Base-by-base conservation (phyloP, 2,888 invertebrate genomes). In the Nipponacmea schrenckii region DNA sequence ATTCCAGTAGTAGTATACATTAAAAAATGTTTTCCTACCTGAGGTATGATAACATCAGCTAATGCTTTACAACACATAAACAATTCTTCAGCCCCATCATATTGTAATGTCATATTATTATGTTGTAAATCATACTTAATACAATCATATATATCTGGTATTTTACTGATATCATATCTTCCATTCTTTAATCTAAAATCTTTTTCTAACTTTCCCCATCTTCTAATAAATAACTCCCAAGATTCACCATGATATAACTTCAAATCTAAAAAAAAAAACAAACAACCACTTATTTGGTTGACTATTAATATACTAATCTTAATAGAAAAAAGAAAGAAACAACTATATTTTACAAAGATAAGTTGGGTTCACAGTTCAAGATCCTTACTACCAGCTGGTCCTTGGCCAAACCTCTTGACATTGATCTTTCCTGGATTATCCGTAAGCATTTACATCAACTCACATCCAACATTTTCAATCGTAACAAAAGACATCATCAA, bases 101-200 rank as follows among this genome's bases (percentile, higher is more conserved):
- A 97, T 89, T 97, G 96, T 79, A 98, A 89, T 0, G 96, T 96
- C 85, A 96, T 96, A 85, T 96, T 96, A 89, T 99, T 99, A 89
- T 99, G 99, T 86, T 98, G 98, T 79, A 98, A 90, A 90, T 99
- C 99, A 79, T 90, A 99, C 88, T 99, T 99, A 83, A 99, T 98
- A 88, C 98, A 98, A 91, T 99, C 99, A 86, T 99, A 99, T 80
- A 99, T 99, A 88, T 99, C 99, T 0, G 99, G 98, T 73, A 99
- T 96, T 90, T 99, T 99, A 8, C 97, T 98, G 84, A 99, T 98
- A 89, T 99, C 99, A 89, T 95, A 99, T 56, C 84, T 84, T 24
- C 86, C 95, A 83, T 94, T 94, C 89, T 97, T 97, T 0, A 95
- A 94, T 84, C 94, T 95, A 88, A 99, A 99, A 89, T 99, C 99